A percentile compares a stretch with the other conserved stretches of the same genome.
phyloP scores from a whole-genome alignment of 1,140 invertebrate species.

The Nomia melanderi region DNA sequence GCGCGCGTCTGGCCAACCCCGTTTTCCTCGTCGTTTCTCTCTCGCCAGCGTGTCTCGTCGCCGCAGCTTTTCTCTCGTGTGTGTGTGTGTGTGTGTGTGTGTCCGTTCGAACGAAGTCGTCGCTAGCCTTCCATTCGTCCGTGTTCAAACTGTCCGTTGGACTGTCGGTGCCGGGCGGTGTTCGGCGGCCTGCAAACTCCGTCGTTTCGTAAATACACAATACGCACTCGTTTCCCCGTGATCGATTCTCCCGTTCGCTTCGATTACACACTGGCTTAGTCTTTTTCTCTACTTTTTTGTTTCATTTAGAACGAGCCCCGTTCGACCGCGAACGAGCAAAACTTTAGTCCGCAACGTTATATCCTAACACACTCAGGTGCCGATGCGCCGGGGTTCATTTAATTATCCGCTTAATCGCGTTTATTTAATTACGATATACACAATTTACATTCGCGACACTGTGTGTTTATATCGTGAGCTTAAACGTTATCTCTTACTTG shows the following conservation, averaged over 20 bases:
- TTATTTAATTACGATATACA: conserved; percentile 63
- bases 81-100: too few relatives aligned
- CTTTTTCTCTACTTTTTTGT: background rate
- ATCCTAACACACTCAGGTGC: background rate
- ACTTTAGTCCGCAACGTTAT: too few relatives aligned
- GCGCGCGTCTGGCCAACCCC: background rate
- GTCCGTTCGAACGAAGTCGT: conserved; percentile 29
- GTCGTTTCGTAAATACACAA: conserved; percentile 31
- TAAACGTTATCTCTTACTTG: conserved; percentile 9
- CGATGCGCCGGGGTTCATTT: conserved; percentile 21
- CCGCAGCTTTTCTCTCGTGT: conserved; percentile 6
- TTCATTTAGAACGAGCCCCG: conserved; percentile 6
- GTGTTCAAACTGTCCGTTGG: background rate
- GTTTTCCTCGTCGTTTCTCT: conserved; percentile 24
- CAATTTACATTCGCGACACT: conserved; percentile 68
- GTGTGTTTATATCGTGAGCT: conserved; percentile 39
- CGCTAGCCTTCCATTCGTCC: conserved; percentile 6
- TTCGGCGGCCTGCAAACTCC: conserved; percentile 16
- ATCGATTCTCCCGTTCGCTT: background rate
- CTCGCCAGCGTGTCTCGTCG: conserved; percentile 5
- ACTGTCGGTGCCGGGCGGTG: background rate
- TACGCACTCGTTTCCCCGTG: conserved; percentile 25
- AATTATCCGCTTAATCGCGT: conserved; percentile 29
- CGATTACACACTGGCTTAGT: conserved; percentile 28
- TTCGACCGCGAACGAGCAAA: too few relatives aligned